Percentiles rank a stretch among this genome's conserved stretches.
These are phyloP conservation scores for Dromas ardeola DNA, from an alignment of 2,113 vertebrate genomes.

Conservation along the genomic window DNA sequence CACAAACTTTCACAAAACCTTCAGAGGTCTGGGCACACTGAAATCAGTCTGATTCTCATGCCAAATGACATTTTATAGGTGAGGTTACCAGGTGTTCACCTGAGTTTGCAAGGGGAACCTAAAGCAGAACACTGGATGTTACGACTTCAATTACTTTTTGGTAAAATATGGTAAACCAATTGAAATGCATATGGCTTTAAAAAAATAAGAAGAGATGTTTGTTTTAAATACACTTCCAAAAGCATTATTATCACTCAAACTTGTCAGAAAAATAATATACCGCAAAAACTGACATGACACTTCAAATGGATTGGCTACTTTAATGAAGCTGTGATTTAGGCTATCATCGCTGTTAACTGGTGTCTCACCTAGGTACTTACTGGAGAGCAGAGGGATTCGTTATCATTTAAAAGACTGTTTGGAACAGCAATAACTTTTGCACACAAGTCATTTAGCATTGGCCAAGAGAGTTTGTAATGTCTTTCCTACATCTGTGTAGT, in stretches of 20 bases:
- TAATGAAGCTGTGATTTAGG: neutral
- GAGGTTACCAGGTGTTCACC: neutral
- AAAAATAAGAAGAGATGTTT: neutral
- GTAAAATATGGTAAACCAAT: neutral
- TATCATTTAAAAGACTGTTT: neutral
- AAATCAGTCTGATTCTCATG: neutral
- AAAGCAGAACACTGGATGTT: neutral
- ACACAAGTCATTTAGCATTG: neutral
- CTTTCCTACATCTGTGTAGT: neutral
- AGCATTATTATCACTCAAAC: neutral
- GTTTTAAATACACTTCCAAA: neutral
- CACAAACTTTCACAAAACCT: neutral
- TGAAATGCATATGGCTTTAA: neutral
- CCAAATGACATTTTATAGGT: neutral
- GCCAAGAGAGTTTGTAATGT: neutral
- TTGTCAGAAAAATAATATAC: neutral
- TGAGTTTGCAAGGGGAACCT: neutral
- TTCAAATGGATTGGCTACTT: neutral
- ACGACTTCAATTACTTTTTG: neutral
- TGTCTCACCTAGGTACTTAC: neutral
- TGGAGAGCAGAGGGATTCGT: neutral
- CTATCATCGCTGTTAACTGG: neutral
- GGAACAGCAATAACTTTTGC: conserved; percentile 3
- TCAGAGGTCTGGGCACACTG: neutral
- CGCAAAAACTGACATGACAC: neutral